Percentiles rank a stretch among this genome's conserved stretches.
Conservation (phyloP, 2,888 invertebrate genomes). For the Chouioia cunea region DNA sequence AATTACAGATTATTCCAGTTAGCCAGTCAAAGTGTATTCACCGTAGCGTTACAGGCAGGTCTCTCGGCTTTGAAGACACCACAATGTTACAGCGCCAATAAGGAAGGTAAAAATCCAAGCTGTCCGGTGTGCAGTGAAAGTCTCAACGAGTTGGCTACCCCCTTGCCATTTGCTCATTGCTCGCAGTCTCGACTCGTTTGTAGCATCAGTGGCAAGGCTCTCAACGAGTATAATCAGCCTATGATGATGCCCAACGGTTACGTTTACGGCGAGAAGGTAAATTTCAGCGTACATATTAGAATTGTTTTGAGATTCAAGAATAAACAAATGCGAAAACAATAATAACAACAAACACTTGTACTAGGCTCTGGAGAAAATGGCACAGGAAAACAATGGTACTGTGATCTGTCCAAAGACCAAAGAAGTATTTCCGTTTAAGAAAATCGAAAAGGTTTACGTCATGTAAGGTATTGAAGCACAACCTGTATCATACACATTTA, state of each 20-base stretch:
- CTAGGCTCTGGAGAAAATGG: slow-evolving; percentile 91
- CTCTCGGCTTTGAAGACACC: slow-evolving; percentile 87
- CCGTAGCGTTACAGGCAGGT: slow-evolving; percentile 92
- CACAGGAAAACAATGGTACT: slow-evolving; percentile 89
- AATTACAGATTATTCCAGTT: slow-evolving; percentile 96
- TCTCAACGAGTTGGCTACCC: slow-evolving; percentile 86
- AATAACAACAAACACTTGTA: slow-evolving; percentile 55
- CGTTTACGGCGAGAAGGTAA: slow-evolving; percentile 93
- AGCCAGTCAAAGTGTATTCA: slow-evolving; percentile 90
- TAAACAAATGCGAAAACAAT: not conserved
- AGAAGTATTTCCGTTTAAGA: slow-evolving; percentile 89
- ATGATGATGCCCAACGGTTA: slow-evolving; percentile 99
- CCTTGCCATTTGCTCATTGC: slow-evolving; percentile 95
- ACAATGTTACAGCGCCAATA: slow-evolving; percentile 79
- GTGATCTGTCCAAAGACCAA: slow-evolving; percentile 95
- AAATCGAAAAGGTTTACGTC: slow-evolving; percentile 96
- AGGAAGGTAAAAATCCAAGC: slow-evolving; percentile 80
- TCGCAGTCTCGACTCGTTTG: slow-evolving; percentile 96
- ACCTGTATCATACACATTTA: slow-evolving; percentile 55
- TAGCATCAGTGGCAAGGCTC: slow-evolving; percentile 86
- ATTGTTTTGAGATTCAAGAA: slow-evolving; percentile 6
- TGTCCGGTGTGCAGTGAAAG: slow-evolving; percentile 95
- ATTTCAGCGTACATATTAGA: slow-evolving; percentile 24
- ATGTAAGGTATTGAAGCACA: slow-evolving; percentile 76
- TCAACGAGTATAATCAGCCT: slow-evolving; percentile 98